Conservation (phyloP, 1,140 invertebrate species). For the Metopolophium dirhodum region DNA sequence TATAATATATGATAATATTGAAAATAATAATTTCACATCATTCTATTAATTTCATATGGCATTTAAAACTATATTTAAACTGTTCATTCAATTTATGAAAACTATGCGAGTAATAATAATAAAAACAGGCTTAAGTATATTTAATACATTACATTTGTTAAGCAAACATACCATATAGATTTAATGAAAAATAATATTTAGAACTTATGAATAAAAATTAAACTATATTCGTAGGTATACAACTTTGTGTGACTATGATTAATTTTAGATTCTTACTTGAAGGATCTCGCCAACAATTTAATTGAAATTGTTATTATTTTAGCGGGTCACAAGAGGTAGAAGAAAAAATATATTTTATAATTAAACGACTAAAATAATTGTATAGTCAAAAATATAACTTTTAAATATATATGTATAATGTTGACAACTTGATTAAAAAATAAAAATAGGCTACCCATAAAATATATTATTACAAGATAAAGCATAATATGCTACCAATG, state of each 20-base stretch:
- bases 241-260: background rate
- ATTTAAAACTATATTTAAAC: no score
- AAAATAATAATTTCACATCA: no score
- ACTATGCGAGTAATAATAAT: no score
- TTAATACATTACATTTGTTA: no score
- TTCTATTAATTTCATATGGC: no score
- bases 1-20: no score
- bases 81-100: no score
- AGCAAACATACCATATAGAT: background rate
- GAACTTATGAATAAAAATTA: background rate
- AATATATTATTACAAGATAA: background rate
- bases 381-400: background rate
- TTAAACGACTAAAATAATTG: background rate
- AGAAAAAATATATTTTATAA: background rate
- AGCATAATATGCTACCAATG: no score
- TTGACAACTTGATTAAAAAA: background rate
- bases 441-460: background rate
- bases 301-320: background rate
- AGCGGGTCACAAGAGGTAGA: background rate
- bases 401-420: background rate
- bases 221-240: background rate
- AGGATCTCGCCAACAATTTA: background rate
- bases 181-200: background rate
- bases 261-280: constrained; percentile 10
- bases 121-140: no score